Evolutionary conservation across 2,797 vertebrate species (phyloP), one percentile per base, ranked within the genome.

Genomic region (Gadopsis marmoratus): DNA sequence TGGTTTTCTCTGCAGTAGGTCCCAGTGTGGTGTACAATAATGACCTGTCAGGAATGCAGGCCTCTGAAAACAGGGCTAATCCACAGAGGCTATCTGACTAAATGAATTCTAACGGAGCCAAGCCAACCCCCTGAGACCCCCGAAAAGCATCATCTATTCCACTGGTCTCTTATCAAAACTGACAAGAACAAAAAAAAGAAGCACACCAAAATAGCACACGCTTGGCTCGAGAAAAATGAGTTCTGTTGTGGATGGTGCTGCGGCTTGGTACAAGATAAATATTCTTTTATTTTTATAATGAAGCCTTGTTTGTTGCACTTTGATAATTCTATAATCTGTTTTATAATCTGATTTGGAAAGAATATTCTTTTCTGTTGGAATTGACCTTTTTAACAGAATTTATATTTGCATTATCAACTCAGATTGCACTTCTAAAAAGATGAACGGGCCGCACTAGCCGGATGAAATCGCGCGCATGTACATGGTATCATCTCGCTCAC

Each of bases 1-100:
- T 62, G 79, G 58, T 33, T 82, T 77, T 90, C 87, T 67, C 88
- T 71, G 83, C 89, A 87, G 91, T 89, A 59, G 88, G 86, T 91
- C 95, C 90, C 95, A 93, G 95, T 93, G 80, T 93, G 96, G 95
- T 88, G 86, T 62, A 84, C 92, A 93, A 93, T 97, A 97, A 97
- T 96, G 96, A 97, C 95, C 96, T 96, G 96, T 95, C 96, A 96
- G 93, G 92, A 93, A 95, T 86, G 91, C 90, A 93, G 93, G 86
- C 91, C 87, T 89, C 91, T 92, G 86, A 93, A 94, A 93, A 95
- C 84, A 93, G 89, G 93, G 92, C 93, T 96, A 94, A 94, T 94
- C 96, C 95, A 91, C 90, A 87, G 95, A 95, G 93, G 94, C 90
- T 93, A 93, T 92, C 93, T 82, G 85, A 90, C 89, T 95, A 95